Evolutionary conservation across 2,797 vertebrate genomes (phyloP).

Genomic region (Austrolebias charrua): DNA sequence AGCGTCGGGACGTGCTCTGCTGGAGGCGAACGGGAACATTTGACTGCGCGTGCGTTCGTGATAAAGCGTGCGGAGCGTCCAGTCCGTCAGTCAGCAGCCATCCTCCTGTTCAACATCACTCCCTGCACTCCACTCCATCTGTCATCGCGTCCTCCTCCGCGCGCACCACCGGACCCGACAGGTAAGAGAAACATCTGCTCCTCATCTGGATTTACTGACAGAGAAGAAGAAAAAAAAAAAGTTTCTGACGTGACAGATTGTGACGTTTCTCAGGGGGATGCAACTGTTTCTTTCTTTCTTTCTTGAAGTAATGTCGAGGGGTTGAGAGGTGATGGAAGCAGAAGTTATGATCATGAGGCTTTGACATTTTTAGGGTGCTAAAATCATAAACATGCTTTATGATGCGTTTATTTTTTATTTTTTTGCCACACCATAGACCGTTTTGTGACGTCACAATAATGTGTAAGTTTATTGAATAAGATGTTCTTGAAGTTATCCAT

Average conservation of each 20-base stretch:
- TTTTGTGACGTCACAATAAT: not conserved
- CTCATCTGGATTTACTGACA: slow-evolving; percentile 8
- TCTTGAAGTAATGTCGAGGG: slow-evolving; percentile 35
- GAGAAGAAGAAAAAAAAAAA: slow-evolving; percentile 33
- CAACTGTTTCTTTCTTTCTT: slow-evolving; percentile 25
- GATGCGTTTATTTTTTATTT: not conserved
- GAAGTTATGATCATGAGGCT: not conserved
- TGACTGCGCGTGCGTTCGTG: slow-evolving; percentile 45
- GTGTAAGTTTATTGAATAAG: not conserved
- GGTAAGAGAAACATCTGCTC: slow-evolving; percentile 56
- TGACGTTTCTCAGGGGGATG: slow-evolving; percentile 32
- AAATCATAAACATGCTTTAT: not conserved
- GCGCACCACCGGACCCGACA: slow-evolving; percentile 29
- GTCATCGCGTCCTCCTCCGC: slow-evolving; percentile 46
- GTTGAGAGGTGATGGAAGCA: slow-evolving; percentile 9
- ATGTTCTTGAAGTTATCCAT: not conserved
- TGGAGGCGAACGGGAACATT: slow-evolving; percentile 18
- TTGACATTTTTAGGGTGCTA: slow-evolving; percentile 13
- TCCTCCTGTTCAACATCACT: slow-evolving; percentile 63
- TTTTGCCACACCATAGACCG: not conserved
- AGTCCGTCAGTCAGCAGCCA: slow-evolving; percentile 68
- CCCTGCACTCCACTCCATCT: slow-evolving; percentile 62
- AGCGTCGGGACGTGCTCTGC: not conserved
- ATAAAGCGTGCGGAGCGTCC: slow-evolving; percentile 55
- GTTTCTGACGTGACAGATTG: slow-evolving; percentile 45